phyloP scores from a whole-genome alignment of 2,888 invertebrate species.

The Drosophila mimica region DNA sequence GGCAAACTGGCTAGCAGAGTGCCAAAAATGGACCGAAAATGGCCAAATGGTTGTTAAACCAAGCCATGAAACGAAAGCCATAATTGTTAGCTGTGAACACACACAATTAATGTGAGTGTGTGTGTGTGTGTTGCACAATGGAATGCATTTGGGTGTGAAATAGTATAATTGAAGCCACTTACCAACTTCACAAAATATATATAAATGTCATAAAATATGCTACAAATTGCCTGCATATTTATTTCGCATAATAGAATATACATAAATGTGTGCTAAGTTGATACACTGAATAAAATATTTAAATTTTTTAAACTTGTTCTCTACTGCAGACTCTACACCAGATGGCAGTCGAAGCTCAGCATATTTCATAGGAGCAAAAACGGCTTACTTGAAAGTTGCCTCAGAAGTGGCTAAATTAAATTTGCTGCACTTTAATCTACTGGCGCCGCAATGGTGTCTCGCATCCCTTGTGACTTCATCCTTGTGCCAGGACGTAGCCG shows the following conservation, averaged over 20 bases:
- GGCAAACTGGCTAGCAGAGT: constrained; percentile 9
- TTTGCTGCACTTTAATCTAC: constrained; percentile 70
- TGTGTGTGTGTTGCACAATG: background rate
- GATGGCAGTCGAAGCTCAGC: background rate
- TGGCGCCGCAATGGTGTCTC: constrained; percentile 26
- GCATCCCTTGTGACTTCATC: constrained; percentile 14
- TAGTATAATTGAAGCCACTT: constrained; percentile 9
- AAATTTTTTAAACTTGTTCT: background rate
- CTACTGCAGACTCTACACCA: background rate
- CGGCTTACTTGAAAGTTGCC: constrained; percentile 13
- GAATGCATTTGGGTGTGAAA: background rate
- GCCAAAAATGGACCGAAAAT: constrained; percentile 8
- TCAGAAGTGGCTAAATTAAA: constrained; percentile 42
- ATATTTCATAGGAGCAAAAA: background rate
- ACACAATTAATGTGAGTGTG: constrained; percentile 5
- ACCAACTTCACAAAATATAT: constrained; percentile 1
- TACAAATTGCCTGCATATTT: background rate
- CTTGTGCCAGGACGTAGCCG: constrained; percentile 35
- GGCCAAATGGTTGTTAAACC: constrained; percentile 29
- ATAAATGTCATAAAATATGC: background rate
- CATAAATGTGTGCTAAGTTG: background rate
- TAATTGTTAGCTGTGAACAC: constrained; percentile 26
- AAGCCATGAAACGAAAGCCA: constrained; percentile 13
- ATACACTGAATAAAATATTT: background rate
- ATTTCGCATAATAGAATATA: background rate